A percentile compares a stretch with the other conserved stretches of the same genome.
Conservation (phyloP, 1,140 invertebrate genomes). For the Stenopsyche tienmushanensis region DNA sequence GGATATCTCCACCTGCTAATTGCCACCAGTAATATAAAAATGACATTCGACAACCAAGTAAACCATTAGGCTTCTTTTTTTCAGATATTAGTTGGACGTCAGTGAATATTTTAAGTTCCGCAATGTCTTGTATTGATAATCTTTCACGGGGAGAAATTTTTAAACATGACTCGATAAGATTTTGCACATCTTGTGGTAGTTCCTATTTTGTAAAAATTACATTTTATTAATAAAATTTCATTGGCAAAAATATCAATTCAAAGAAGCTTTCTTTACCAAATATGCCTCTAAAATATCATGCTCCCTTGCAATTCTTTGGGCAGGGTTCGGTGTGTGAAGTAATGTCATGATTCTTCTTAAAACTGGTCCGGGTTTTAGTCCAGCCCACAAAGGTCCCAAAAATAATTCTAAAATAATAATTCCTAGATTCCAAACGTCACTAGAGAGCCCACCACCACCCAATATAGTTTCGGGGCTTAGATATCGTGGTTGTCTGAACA, state of each 20-base stretch:
- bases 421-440: slow-evolving; percentile 90
- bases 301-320: slow-evolving; percentile 76
- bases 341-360: slow-evolving; percentile 74
- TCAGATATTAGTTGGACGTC: slow-evolving; percentile 43
- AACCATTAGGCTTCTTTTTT: slow-evolving; percentile 49
- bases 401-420: slow-evolving; percentile 81
- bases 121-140: slow-evolving; percentile 62
- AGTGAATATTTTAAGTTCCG: slow-evolving; percentile 56
- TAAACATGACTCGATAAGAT: slow-evolving; percentile 69
- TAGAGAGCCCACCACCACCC: slow-evolving; percentile 66
- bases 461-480: slow-evolving; percentile 84
- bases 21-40: slow-evolving; percentile 95
- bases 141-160: slow-evolving; percentile 65
- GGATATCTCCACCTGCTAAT: slow-evolving; percentile 90
- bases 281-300: slow-evolving; percentile 68
- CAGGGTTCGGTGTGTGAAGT: slow-evolving; percentile 63
- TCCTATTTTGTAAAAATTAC: slow-evolving; percentile 53
- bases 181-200: slow-evolving; percentile 60
- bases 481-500: slow-evolving; percentile 71
- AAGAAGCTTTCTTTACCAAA: slow-evolving; percentile 53
- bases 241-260: slow-evolving; percentile 1
- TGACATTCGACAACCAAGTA: slow-evolving; percentile 66
- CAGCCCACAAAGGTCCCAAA: slow-evolving; percentile 68
- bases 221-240: slow-evolving; percentile 11
- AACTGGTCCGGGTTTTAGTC: slow-evolving; percentile 70